phyloP scores from a whole-genome alignment of 2,113 vertebrate species.

The Trogon melanurus region DNA sequence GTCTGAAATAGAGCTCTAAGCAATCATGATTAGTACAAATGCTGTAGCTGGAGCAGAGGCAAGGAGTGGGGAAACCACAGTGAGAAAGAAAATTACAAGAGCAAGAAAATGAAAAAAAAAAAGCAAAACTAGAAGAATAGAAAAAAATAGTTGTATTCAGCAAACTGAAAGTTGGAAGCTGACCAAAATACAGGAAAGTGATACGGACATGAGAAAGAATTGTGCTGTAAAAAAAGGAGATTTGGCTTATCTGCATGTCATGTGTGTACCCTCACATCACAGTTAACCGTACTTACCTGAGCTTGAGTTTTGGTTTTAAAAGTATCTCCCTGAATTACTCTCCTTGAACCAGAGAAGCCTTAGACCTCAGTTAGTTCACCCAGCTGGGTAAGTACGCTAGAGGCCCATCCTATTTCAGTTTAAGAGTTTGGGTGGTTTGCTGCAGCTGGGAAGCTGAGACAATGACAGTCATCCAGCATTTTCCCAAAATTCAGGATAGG shows the following conservation, averaged over 20 bases:
- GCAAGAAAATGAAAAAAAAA: background rate
- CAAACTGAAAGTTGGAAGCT: background rate
- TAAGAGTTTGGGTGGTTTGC: background rate
- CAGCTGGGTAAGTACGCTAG: fast-evolving
- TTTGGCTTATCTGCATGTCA: background rate
- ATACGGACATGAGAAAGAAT: fast-evolving
- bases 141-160: background rate
- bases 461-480: background rate
- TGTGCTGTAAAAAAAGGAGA: background rate
- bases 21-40: background rate
- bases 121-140: background rate
- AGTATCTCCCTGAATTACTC: background rate
- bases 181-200: background rate
- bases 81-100: background rate
- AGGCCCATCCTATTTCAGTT: background rate
- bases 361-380: background rate
- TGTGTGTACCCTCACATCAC: background rate
- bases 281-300: background rate
- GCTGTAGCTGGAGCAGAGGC: background rate
- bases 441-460: background rate
- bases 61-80: background rate
- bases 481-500: background rate
- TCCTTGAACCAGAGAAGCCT: background rate
- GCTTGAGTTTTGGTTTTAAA: background rate
- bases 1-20: background rate